Conservation (phyloP, 1,140 invertebrate species). For the Stegodyphus mimosarum region DNA sequence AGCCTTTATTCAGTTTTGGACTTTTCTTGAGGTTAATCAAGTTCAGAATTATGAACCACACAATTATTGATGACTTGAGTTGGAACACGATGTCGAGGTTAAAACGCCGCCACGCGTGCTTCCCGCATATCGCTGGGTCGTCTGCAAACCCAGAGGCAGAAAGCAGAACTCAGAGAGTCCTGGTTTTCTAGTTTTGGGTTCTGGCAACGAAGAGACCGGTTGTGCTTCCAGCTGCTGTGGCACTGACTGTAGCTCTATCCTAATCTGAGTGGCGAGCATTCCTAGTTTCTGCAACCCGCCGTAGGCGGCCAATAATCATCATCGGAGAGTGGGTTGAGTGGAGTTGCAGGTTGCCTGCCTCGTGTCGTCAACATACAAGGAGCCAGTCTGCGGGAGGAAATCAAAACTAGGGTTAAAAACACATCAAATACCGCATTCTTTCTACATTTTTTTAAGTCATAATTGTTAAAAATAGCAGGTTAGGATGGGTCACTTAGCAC, state of each 20-base stretch:
- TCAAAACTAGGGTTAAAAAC: conserved; percentile 30
- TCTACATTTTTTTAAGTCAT: neutral
- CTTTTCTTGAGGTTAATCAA: conserved; percentile 6
- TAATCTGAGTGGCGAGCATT: conserved; percentile 16
- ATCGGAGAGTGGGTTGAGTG: conserved; percentile 49
- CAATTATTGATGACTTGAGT: conserved; percentile 18
- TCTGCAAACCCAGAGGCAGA: conserved; percentile 28
- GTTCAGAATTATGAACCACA: conserved; percentile 2
- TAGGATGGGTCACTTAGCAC: neutral
- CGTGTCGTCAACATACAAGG: conserved; percentile 27
- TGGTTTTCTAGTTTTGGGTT: conserved; percentile 52
- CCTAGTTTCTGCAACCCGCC: conserved; percentile 20
- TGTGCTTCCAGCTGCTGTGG: conserved; percentile 27
- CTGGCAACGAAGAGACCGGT: conserved; percentile 15
- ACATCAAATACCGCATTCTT: conserved; percentile 2
- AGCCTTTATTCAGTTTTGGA: neutral
- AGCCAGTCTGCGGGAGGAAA: conserved; percentile 46
- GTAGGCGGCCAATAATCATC: conserved; percentile 52
- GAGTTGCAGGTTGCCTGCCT: conserved; percentile 37
- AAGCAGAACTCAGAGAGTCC: conserved; percentile 26
- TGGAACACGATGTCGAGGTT: neutral
- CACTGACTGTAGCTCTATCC: conserved; percentile 21
- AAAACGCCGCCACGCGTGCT: neutral
- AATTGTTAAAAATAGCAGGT: neutral
- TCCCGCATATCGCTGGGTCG: conserved; percentile 16